These are phyloP conservation scores for Hyphantria cunea DNA, from an alignment of 1,140 invertebrate genomes.

Conservation along the genomic window DNA sequence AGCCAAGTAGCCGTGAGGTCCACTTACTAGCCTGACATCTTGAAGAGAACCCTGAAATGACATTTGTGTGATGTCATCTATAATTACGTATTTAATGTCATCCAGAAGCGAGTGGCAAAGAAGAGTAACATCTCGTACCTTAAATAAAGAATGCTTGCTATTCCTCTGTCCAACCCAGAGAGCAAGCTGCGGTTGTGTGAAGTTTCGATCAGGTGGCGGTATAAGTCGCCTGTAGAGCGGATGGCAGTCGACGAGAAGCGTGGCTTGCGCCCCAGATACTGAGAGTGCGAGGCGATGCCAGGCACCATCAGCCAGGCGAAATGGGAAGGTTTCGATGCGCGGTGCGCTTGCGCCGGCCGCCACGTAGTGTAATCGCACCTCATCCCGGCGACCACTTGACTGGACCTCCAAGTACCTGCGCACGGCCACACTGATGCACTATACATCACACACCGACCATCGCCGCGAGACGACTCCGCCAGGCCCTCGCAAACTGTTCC, in stretches of 20 bases:
- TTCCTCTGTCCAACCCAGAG: slow-evolving; percentile 95
- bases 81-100: neutral
- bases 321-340: slow-evolving; percentile 93
- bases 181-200: slow-evolving; percentile 86
- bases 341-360: slow-evolving; percentile 84
- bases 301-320: slow-evolving; percentile 90
- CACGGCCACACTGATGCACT: slow-evolving; percentile 47
- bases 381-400: slow-evolving; percentile 93
- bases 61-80: neutral
- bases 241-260: slow-evolving; percentile 93
- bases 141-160: slow-evolving; percentile 92
- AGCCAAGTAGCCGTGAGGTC: slow-evolving; percentile 91
- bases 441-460: slow-evolving; percentile 37
- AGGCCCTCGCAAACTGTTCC: slow-evolving; percentile 70
- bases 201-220: slow-evolving; percentile 87
- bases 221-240: slow-evolving; percentile 88
- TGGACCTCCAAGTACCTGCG: slow-evolving; percentile 94
- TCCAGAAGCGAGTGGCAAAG: neutral
- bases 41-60: slow-evolving; percentile 90
- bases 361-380: slow-evolving; percentile 90
- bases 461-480: slow-evolving; percentile 39
- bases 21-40: slow-evolving; percentile 92
- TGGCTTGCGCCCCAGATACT: slow-evolving; percentile 91
- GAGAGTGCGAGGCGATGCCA: slow-evolving; percentile 94
- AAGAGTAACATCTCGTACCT: slow-evolving; percentile 83